Evolutionary conservation across 1,140 invertebrate species (phyloP).

Genomic region (Thaumatotibia leucotreta): DNA sequence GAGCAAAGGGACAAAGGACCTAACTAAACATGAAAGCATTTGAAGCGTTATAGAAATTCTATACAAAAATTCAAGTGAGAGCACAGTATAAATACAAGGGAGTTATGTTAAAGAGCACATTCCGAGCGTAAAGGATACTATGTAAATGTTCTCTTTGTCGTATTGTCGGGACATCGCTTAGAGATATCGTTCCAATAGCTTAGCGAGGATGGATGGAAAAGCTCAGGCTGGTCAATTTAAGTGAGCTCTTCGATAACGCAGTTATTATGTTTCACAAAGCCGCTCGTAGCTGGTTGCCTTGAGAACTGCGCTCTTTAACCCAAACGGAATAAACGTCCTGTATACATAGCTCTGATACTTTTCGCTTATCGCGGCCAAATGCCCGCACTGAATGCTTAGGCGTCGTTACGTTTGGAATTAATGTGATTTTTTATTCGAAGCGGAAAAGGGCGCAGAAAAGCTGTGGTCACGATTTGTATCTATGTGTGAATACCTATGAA

Average conservation of each 20-base stretch:
- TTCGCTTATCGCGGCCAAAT: constrained; percentile 7
- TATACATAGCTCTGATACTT: constrained; percentile 8
- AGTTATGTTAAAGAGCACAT: not conserved
- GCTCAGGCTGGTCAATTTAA: not conserved
- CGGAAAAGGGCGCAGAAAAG: not conserved
- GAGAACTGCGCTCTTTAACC: not conserved
- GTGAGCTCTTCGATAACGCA: not conserved
- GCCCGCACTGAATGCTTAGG: constrained; percentile 8
- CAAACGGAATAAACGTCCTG: not conserved
- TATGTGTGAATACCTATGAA: not conserved
- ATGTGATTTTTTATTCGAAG: constrained; percentile 2
- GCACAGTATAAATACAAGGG: not conserved
- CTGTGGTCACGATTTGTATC: not conserved
- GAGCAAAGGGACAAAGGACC: not conserved
- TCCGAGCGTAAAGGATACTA: not conserved
- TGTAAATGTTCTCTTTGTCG: constrained; percentile 10
- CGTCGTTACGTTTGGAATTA: constrained; percentile 8
- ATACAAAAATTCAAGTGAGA: not conserved
- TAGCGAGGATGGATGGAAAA: not conserved
- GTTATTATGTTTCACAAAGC: not conserved
- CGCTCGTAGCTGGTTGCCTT: not conserved
- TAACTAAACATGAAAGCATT: constrained; percentile 1
- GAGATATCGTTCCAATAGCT: not conserved
- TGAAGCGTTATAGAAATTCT: not conserved
- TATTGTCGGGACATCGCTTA: not conserved